Evolutionary conservation across 2,113 vertebrate genomes (phyloP).

Genomic region (Camelus dromedarius): DNA sequence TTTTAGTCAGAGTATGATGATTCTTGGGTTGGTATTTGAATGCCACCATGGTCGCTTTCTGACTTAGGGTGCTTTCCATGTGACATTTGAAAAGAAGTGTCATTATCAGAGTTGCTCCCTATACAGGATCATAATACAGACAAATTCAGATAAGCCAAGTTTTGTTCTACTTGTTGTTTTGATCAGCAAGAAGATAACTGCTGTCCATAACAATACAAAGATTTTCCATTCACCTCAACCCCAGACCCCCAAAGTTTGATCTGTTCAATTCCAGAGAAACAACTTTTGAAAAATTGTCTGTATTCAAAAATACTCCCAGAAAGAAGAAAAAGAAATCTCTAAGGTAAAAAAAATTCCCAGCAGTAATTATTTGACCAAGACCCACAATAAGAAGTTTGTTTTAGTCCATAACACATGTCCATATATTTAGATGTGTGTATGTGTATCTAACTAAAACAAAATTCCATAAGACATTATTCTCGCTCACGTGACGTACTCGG

Average conservation of each 20-base stretch:
- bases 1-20: background rate
- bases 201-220: background rate
- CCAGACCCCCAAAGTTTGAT: background rate
- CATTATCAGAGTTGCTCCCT: background rate
- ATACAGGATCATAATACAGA: background rate
- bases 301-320: background rate
- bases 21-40: background rate
- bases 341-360: background rate
- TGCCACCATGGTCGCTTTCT: background rate
- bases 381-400: constrained; percentile 10
- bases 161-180: constrained; percentile 4
- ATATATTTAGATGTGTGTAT: background rate
- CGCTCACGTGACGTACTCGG: background rate
- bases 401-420: background rate
- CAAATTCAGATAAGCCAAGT: background rate
- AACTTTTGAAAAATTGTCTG: background rate
- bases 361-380: background rate
- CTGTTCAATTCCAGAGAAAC: background rate
- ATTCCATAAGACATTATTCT: background rate
- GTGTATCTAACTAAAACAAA: background rate
- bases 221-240: background rate
- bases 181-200: background rate
- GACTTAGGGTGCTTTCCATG: background rate
- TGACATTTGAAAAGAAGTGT: constrained; percentile 1
- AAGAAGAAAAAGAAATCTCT: background rate